Base-by-base conservation (phyloP, 1,140 invertebrate genomes). In the Druon quercuslanigerum region DNA sequence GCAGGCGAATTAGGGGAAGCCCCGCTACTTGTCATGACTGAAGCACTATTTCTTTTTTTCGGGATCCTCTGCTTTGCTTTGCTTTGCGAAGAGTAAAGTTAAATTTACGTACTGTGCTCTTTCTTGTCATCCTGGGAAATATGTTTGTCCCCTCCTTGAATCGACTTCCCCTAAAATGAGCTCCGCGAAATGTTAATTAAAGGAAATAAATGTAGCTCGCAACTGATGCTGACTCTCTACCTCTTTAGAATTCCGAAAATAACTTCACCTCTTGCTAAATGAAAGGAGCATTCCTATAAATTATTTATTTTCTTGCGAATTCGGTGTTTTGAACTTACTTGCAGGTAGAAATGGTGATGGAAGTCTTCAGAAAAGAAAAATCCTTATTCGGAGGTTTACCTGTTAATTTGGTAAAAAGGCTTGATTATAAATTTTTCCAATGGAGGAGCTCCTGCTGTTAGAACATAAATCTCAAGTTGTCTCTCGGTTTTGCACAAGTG, bases 401-500 rank as follows among this genome's bases (percentile, higher is more conserved):
- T 66, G 25, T 66, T 33, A 66, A 66, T 66, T 46, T 66, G 60
- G 60, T 16, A 40, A 40, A 14, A 46, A 66, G 14, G 25, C 60
- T 66, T 66, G 60, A 66, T 66, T 46, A 66, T 16, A 40, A 16
- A 46, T 46, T 40, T 46, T 40, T 66, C 46, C 14, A 46, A 66
- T 16, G n/a, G 60, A 66, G 60, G 60, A 46, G 33, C 25, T 66
- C 60, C 60, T 66, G 60, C 60, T 66, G 60, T 66, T 40, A 7
- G 60, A 66, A 66, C 60, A 66, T 66, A 66, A 66, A 66, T 66
- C 60, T 46, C 7, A 46, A 46, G 40, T 66, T 33, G 60, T 7
- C 33, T 66, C 25, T 66, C 60, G 46, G 60, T 40, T 66, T 66
- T 66, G 60, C 25, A 66, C 60, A 66, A 66, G 60, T 66, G 25